These are phyloP conservation scores for Biston stratarius DNA, from an alignment of 2,888 invertebrate genomes.

Conservation along the genomic window DNA sequence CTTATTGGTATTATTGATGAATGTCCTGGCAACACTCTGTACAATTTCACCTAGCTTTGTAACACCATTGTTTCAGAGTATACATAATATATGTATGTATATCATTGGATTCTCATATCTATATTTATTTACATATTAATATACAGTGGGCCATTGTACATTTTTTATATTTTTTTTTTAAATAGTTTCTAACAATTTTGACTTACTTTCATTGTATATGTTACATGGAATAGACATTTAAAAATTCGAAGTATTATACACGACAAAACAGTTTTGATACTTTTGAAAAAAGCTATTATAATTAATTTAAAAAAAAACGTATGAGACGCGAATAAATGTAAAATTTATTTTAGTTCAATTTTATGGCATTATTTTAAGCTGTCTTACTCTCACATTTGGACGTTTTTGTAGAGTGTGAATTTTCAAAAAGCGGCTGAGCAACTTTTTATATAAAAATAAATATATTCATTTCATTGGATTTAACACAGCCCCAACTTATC, in stretches of 20 bases:
- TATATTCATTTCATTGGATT: no score
- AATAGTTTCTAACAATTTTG: not conserved
- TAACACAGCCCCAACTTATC: no score
- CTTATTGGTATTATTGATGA: not conserved
- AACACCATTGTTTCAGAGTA: conserved; percentile 15
- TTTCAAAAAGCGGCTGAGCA: not conserved
- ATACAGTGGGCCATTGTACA: not conserved
- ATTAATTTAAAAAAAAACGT: not conserved
- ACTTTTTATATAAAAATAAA: not conserved
- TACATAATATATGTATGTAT: not conserved
- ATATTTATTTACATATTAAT: conserved; percentile 23
- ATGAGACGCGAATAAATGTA: not conserved
- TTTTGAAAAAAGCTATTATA: not conserved
- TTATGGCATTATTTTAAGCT: not conserved
- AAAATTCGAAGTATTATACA: not conserved
- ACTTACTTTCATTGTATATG: not conserved
- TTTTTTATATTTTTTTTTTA: not conserved
- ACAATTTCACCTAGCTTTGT: conserved; percentile 30
- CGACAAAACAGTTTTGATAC: not conserved
- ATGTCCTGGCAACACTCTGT: conserved; percentile 28
- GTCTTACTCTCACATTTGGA: not conserved
- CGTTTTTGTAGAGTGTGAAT: not conserved
- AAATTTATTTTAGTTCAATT: not conserved
- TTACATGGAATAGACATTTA: not conserved
- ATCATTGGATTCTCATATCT: conserved; percentile 7